phyloP scores from a whole-genome alignment of 2,797 vertebrate genomes.

The Knipowitschia caucasica region DNA sequence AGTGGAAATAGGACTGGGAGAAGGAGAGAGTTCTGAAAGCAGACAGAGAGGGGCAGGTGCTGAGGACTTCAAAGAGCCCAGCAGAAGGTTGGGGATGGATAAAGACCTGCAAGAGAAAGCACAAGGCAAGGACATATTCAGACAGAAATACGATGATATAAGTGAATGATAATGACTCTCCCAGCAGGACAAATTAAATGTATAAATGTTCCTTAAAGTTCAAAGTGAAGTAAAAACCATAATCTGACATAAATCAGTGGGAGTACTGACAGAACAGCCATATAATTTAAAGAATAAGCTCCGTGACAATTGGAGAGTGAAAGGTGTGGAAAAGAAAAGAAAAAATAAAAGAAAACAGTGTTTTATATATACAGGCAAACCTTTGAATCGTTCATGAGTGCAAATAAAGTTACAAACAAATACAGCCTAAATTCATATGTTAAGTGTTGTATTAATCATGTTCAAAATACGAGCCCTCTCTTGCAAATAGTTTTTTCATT shows the following conservation, averaged over 20 bases:
- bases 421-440: no score
- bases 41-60: conserved; percentile 23
- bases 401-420: no score
- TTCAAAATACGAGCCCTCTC: no score
- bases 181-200: not conserved
- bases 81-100: conserved; percentile 12
- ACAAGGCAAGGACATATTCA: conserved; percentile 3
- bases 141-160: not conserved
- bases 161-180: no score
- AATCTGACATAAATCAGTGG: not conserved
- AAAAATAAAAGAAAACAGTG: no score
- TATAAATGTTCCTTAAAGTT: not conserved
- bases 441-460: no score
- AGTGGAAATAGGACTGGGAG: conserved; percentile 20
- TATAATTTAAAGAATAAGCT: no score
- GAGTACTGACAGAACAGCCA: not conserved
- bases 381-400: no score
- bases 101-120: conserved; percentile 16
- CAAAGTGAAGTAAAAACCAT: not conserved
- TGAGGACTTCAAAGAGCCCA: conserved; percentile 30
- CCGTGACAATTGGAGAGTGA: no score
- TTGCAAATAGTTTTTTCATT: no score
- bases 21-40: conserved; percentile 26
- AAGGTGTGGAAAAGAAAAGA: no score
- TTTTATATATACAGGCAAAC: no score